Base-by-base conservation (phyloP, 2,888 invertebrate genomes). In the Pharmacophagus antenor region DNA sequence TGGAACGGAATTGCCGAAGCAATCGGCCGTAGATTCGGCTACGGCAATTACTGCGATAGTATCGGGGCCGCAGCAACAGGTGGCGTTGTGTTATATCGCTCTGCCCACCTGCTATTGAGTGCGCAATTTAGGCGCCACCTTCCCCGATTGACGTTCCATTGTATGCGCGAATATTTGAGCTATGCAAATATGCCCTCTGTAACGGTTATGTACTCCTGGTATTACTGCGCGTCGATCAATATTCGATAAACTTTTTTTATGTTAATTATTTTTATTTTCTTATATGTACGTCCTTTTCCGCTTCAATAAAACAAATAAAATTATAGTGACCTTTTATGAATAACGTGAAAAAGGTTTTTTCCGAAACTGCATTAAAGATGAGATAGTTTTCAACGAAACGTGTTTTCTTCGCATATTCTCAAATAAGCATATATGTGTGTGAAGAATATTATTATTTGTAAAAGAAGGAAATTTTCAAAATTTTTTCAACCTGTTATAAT, bases 31-130 rank as follows among this genome's bases (percentile, higher is more conserved):
- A 58, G 51, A 58, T 58, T 53, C 48, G 41, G 58, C 27, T 10
- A n/a, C 48, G 41, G 25, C 58, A 53, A 58, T 58, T 47, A 55
- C 58, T 21, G 21, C 58, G 58, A 53, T 58, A 52, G 52, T 54
- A 55, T 44, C 31, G 55, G 55, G 47, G 47, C 12, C 53, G 53
- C 53, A 25, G 53, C 58, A 50, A 60, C 60, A 60, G 50, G 55
- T 60, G 55, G 44, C 42, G 54, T 51, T 31, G 52, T 53, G 52
- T 53, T 53, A 22, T 50, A 56, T 41, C 15, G 42, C 55, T 47
- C 31, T 47, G 31, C 47, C 53, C 58, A 47, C 58, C 52, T 52
- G 58, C 52, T 47, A 18, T 22, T 22, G 6, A 52, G 20, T 27
- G 22, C 37, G 54, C 27, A 42, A 20, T 53, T 31, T 37, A 18